Evolutionary conservation across 92 coral and sea anemone species (phyloP).

Genomic region (Montipora capitata): DNA sequence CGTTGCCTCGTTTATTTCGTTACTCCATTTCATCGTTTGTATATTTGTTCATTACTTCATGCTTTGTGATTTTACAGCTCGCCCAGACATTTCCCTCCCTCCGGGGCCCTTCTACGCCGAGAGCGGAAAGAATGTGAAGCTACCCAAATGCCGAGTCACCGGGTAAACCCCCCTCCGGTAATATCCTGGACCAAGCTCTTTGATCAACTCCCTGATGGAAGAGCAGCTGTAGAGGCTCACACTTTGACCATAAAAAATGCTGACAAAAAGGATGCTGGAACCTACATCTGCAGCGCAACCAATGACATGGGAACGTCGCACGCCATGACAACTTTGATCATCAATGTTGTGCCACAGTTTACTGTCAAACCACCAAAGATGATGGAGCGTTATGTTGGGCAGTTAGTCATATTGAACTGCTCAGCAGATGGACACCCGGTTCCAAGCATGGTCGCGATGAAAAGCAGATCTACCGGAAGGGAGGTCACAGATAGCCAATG

Average conservation of each 20-base stretch:
- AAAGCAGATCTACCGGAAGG: slow-evolving; percentile 3
- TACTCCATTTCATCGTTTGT: no score
- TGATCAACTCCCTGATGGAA: slow-evolving; percentile 46
- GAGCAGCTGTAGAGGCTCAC: slow-evolving; percentile 53
- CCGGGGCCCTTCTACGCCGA: slow-evolving; percentile 26
- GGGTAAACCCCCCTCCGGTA: slow-evolving; percentile 72
- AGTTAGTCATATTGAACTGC: slow-evolving; percentile 38
- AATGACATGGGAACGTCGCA: slow-evolving; percentile 70
- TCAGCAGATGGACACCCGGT: slow-evolving; percentile 28
- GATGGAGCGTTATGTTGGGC: slow-evolving; percentile 28
- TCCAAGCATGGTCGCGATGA: slow-evolving; percentile 34
- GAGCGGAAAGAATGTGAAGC: slow-evolving; percentile 25
- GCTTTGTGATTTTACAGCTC: slow-evolving; percentile 7
- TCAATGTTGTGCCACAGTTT: slow-evolving; percentile 55
- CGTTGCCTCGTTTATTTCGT: no score
- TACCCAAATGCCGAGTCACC: slow-evolving; percentile 62
- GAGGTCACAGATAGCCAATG: neutral
- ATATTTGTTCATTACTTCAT: no score
- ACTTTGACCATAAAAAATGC: slow-evolving; percentile 62
- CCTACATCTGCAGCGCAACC: slow-evolving; percentile 68
- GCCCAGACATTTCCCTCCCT: slow-evolving; percentile 32
- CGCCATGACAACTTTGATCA: slow-evolving; percentile 56
- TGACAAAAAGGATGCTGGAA: slow-evolving; percentile 67
- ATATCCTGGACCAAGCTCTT: slow-evolving; percentile 69
- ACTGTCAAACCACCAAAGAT: slow-evolving; percentile 37